phyloP scores from a whole-genome alignment of 2,888 invertebrate genomes.

The Griposia aprilina region DNA sequence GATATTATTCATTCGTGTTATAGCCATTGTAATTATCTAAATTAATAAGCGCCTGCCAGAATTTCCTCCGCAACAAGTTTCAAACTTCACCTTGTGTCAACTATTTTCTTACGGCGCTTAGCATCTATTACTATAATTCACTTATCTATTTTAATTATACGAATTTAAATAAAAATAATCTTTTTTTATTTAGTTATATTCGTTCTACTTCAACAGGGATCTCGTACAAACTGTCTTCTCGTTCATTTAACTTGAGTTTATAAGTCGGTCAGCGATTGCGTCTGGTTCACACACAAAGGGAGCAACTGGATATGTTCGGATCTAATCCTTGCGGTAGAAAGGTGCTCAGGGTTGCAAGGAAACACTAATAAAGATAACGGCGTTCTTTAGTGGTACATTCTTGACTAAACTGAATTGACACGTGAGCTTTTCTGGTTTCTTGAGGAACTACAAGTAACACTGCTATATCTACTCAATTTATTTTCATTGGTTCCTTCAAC shows the following conservation, averaged over 20 bases:
- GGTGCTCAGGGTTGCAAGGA: slow-evolving; percentile 71
- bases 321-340: slow-evolving; percentile 70
- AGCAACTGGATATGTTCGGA: slow-evolving; percentile 74
- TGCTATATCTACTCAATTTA: not conserved
- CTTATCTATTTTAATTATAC: not conserved
- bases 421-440: slow-evolving; percentile 13
- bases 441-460: not conserved
- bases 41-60: slow-evolving; percentile 65
- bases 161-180: slow-evolving; percentile 16
- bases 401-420: slow-evolving; percentile 54
- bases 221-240: slow-evolving; percentile 72
- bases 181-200: slow-evolving; percentile 30
- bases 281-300: slow-evolving; percentile 69
- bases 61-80: slow-evolving; percentile 55
- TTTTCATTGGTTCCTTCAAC: not conserved
- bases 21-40: slow-evolving; percentile 49
- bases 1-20: slow-evolving; percentile 52
- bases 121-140: not conserved
- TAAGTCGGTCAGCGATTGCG: slow-evolving; percentile 74
- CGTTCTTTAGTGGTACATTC: slow-evolving; percentile 40
- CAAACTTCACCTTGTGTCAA: not conserved
- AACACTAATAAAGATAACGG: slow-evolving; percentile 69
- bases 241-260: slow-evolving; percentile 73
- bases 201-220: slow-evolving; percentile 69
- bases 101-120: slow-evolving; percentile 36